Evolutionary conservation across 2,113 vertebrate species (phyloP), one percentile per base, ranked within the genome.

Genomic region (Labeo catla): DNA sequence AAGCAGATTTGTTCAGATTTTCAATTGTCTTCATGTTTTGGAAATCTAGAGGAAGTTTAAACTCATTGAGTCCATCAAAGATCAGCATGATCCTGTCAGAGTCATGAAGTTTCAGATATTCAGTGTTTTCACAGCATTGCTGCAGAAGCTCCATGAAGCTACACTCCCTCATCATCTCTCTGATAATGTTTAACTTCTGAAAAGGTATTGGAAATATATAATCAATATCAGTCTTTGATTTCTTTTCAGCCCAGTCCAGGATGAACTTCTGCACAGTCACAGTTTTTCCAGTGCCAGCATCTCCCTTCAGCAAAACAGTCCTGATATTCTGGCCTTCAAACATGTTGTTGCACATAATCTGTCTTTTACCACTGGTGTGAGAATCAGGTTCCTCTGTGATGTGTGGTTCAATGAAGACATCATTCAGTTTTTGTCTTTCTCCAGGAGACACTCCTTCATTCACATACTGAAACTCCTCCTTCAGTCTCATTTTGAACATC

Each of bases 211-310:
- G 10, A 23, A 74, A 74, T n/a, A 74, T 47, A 7, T 74, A 74
- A 0, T 47, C 1, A 5, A 74, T 74, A 2, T 74, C 43, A 47
- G 10, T 21, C 7, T 47, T n/a, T 74, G 43, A 47, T 10, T 47
- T 74, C 21, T 74, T 34, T 70, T 70, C 66, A 70, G 66, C 15
- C 66, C 66, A 70, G 66, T 70, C 34, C 34, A 70, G 66, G 34
- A 70, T 9, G 66, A 70, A 23, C 72, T 74, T 74, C 43, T 74
- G 72, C 21, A 74, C 43, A 5, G 43, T 2, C 72, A 23, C 21
- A 4, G 43, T 49, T 74, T 74, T 74, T n/a, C 72, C 72, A 12
- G 21, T 12, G 9, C 72, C 72, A 7, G 72, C 19, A 12, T 47
- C 43, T 11, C 72, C 72, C 43, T 74, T 74, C 45, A 47, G 4